Base-by-base conservation (phyloP, 2,888 invertebrate genomes). In the Thymelicus acteon region DNA sequence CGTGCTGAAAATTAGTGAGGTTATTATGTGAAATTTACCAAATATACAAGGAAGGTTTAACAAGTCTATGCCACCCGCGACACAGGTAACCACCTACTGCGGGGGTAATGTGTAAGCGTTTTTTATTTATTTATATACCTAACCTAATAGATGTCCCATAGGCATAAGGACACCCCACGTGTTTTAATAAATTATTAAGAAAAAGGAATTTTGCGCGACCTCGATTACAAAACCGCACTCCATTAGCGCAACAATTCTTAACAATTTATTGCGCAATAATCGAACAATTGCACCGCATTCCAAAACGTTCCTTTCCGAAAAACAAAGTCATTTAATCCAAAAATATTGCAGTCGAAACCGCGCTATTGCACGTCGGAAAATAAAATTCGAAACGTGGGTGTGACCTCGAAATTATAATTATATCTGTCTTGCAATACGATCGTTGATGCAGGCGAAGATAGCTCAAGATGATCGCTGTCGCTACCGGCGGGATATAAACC, bases 321-420 rank as follows among this genome's bases (percentile, higher is more conserved):
- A 78, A 83, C 80, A 84, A 80, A 79, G 76, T 75, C 73, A 77
- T 78, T 79, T 69, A 65, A 72, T 73, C 63, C 49, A 77, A 78
- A 79, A 79, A 79, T 79, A 80, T 79, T 78, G 76, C 77, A 75
- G 67, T 79, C 75, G 76, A 76, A 70, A 72, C 72, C 65, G 24
- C 71, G 61, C 49, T 60, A 76, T 74, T 85, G 85, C 83, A 85
- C 80, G 81, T 75, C 76, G 76, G 81, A 83, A 86, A 84, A 88
- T 86, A 86, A 87, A 89, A 85, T 85, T 78, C 72, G 73, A 62
- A 66, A 68, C 80, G 90, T 89, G 82, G 89, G 90, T 75, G 89
- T 79, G 88, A 85, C 92, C 92, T 92, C 88, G 88, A 80, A 76
- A 80, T 77, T 82, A 79, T 87, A 87, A 91, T 89, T 92, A 91